phyloP scores from a whole-genome alignment of 2,888 invertebrate genomes.

The Arge pagana region DNA sequence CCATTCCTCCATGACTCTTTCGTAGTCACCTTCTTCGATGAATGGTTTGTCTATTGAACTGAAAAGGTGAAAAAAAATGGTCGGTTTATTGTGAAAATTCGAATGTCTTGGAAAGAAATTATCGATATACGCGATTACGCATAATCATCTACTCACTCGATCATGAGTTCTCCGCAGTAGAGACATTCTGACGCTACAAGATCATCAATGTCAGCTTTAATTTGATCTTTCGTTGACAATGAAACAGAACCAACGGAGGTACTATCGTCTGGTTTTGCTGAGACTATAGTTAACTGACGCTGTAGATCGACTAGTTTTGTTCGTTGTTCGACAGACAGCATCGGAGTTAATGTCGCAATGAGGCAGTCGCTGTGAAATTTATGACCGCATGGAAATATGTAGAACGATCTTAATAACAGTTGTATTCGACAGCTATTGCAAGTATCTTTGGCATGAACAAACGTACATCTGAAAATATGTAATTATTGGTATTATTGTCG shows the following conservation, averaged over 20 bases:
- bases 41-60: constrained; percentile 89
- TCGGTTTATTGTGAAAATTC: constrained; percentile 2
- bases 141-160: constrained; percentile 61
- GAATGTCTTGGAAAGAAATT: constrained; percentile 6
- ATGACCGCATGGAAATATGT: constrained; percentile 94
- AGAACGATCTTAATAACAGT: constrained; percentile 85
- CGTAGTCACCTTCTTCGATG: constrained; percentile 81
- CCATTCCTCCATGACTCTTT: constrained; percentile 84
- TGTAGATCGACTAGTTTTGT: constrained; percentile 69
- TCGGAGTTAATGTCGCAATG: constrained; percentile 73
- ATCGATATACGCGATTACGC: constrained; percentile 6
- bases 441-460: constrained; percentile 76
- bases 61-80: constrained; percentile 24
- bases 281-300: constrained; percentile 64
- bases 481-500: neutral
- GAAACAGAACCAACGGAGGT: constrained; percentile 61
- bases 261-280: constrained; percentile 61
- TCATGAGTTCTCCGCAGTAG: constrained; percentile 92
- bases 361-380: constrained; percentile 94
- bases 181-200: constrained; percentile 90
- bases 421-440: constrained; percentile 85
- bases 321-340: constrained; percentile 66
- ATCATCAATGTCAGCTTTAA: constrained; percentile 84
- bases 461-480: constrained; percentile 65
- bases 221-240: constrained; percentile 66